Evolutionary conservation across 2,797 vertebrate species (phyloP).

Genomic region (Pseudochirops cupreus): DNA sequence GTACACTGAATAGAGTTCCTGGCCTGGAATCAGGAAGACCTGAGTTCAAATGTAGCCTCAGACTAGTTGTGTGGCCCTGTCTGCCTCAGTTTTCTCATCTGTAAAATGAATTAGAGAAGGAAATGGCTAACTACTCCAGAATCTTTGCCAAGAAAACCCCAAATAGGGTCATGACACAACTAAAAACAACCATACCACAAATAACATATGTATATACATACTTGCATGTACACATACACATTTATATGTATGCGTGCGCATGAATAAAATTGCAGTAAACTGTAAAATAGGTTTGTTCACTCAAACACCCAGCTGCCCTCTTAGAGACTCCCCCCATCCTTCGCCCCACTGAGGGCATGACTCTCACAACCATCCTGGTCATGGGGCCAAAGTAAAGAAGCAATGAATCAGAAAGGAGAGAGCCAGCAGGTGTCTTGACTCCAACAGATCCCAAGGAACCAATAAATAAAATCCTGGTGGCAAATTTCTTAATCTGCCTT

Average conservation of each 20-base stretch:
- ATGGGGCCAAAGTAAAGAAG: background rate
- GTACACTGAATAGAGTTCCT: too few relatives aligned
- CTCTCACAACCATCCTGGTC: background rate
- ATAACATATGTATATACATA: background rate
- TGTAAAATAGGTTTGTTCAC: background rate
- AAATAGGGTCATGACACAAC: background rate
- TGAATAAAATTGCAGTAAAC: background rate
- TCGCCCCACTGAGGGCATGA: background rate
- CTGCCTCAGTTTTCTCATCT: background rate
- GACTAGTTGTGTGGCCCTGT: background rate
- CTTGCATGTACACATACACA: background rate
- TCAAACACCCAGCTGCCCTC: background rate
- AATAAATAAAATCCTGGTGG: slow-evolving; percentile 67
- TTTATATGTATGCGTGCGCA: background rate
- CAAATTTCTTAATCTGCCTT: slow-evolving; percentile 70
- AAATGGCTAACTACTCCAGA: background rate
- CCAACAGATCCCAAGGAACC: slow-evolving; percentile 66
- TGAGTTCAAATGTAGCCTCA: background rate
- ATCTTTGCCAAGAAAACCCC: background rate
- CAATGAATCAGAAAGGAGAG: background rate
- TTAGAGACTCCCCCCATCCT: accelerated
- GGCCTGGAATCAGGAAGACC: background rate
- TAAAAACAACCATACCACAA: background rate
- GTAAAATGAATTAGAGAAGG: background rate
- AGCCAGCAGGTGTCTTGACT: slow-evolving; percentile 55